These are phyloP conservation scores for Metellina segmentata DNA, from an alignment of 2,888 invertebrate genomes.

Conservation along the genomic window DNA sequence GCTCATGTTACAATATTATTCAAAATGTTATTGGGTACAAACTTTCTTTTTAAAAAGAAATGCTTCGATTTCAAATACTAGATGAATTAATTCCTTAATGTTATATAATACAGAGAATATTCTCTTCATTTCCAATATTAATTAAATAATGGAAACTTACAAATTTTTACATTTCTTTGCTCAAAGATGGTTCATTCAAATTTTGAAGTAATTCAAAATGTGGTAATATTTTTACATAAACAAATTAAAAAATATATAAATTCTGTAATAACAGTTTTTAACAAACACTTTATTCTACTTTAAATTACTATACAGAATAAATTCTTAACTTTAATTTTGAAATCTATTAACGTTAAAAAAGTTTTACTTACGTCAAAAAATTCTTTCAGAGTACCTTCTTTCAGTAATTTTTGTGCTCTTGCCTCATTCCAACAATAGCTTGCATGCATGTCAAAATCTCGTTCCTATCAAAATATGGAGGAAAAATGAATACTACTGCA, in stretches of 20 bases:
- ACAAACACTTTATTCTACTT: background rate
- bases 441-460: conserved; percentile 96
- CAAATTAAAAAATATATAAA: background rate
- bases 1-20: no score
- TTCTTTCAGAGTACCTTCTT: conserved; percentile 84
- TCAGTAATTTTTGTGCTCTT: conserved; percentile 89
- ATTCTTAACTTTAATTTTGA: background rate
- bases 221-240: background rate
- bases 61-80: no score
- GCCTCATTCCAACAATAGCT: conserved; percentile 94
- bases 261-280: no score
- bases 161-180: no score
- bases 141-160: no score
- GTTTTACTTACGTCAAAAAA: conserved; percentile 88
- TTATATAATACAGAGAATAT: no score
- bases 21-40: no score
- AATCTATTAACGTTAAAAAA: background rate
- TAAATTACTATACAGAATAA: background rate
- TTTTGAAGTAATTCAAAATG: background rate
- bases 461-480: conserved; percentile 83
- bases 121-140: no score
- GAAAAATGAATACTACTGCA: background rate
- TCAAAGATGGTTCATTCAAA: no score
- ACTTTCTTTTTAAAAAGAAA: no score
- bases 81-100: no score